Evolutionary conservation across 1,140 invertebrate genomes (phyloP).

Genomic region (Cherax destructor): DNA sequence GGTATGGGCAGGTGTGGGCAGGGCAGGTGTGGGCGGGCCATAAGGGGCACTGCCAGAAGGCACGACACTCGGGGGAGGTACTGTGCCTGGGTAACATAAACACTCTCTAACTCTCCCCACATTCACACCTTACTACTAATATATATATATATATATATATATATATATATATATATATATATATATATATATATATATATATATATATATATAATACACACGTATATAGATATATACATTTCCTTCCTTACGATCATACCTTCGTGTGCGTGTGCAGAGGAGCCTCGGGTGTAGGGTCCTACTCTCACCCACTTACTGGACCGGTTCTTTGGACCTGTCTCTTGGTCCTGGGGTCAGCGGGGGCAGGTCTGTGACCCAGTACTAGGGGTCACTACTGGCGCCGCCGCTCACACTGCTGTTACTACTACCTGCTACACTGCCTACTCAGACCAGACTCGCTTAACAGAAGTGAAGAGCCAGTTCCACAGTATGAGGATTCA

Average conservation of each 20-base stretch:
- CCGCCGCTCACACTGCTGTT: neutral
- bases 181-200: no score
- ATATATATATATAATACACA: no score
- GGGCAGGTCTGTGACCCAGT: slow-evolving; percentile 38
- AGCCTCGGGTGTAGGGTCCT: neutral
- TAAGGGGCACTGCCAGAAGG: neutral
- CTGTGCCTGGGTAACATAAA: neutral
- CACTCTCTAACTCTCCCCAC: no score
- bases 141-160: no score
- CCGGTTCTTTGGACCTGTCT: slow-evolving; percentile 6
- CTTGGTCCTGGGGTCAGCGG: slow-evolving; percentile 31
- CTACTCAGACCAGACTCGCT: neutral
- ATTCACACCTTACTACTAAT: no score
- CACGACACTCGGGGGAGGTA: neutral
- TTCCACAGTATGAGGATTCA: no score
- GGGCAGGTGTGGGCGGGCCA: neutral
- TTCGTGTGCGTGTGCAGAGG: neutral
- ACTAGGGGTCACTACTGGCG: slow-evolving; percentile 18
- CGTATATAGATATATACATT: no score
- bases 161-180: no score
- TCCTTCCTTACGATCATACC: no score
- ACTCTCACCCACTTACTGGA: slow-evolving; percentile 40
- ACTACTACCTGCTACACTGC: neutral
- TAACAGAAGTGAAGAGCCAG: neutral
- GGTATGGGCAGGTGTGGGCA: neutral